These are phyloP conservation scores for Alligator mississippiensis DNA, from an alignment of 2,113 vertebrate species.

Conservation along the genomic window DNA sequence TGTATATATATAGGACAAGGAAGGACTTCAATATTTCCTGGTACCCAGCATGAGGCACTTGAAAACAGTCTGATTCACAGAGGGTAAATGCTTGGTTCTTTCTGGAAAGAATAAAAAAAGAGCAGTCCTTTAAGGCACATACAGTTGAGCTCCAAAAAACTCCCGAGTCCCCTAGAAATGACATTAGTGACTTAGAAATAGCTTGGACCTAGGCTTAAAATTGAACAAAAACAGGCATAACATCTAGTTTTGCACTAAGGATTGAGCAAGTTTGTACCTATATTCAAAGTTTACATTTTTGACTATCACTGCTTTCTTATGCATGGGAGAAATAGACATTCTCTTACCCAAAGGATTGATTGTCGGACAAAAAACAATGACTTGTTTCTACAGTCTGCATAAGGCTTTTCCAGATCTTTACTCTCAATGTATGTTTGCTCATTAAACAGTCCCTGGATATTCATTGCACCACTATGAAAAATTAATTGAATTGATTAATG, in stretches of 20 bases:
- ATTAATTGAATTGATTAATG: conserved; percentile 49
- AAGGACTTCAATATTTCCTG: too few species aligned
- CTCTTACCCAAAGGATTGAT: neutral
- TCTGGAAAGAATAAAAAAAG: neutral
- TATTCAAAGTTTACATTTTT: fast-evolving
- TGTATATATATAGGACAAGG: too few species aligned
- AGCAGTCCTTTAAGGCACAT: neutral
- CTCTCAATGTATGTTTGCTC: neutral
- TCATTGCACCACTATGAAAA: conserved; percentile 28
- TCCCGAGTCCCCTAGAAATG: neutral
- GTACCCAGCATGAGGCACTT: too few species aligned
- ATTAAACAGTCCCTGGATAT: conserved; percentile 23
- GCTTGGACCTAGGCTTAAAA: neutral
- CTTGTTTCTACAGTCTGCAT: neutral
- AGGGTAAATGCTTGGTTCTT: neutral
- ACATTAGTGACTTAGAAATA: fast-evolving
- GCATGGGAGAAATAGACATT: neutral
- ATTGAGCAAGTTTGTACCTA: neutral
- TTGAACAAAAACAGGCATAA: neutral
- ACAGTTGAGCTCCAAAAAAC: too few species aligned
- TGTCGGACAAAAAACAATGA: neutral
- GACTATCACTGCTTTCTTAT: neutral
- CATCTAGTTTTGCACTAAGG: neutral
- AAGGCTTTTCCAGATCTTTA: neutral
- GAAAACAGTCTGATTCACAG: neutral